Base-by-base conservation (phyloP, 2,888 invertebrate genomes). In the Mesopsocus fuscifrons region DNA sequence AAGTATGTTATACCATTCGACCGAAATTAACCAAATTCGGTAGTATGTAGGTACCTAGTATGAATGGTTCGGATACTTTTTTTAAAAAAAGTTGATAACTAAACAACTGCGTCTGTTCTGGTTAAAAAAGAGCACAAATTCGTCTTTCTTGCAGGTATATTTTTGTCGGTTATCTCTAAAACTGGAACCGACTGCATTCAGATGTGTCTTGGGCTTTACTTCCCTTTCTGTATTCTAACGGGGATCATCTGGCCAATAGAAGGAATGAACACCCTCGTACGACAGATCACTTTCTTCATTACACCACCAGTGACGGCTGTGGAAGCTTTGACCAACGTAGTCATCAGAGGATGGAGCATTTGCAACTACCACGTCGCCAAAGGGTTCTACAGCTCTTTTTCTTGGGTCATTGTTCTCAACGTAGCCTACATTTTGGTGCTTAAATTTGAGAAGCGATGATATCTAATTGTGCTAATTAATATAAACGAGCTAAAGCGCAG, bases 281-380 rank as follows among this genome's bases (percentile, higher is more conserved):
- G 68, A 42, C 68, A 71, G 50, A 44, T 83, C 32, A 75, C 81
- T 3, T 62, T 74, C 41, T 57, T 65, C 1, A 63, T 85, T 3
- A n/a, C n/a, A n/a, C 91, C 91, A 0, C 79, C 84, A 55, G 91
- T 89, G 1, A 61, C 83, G 42, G 77, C 87, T 0, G 73, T 81
- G 0, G 72, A 74, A 47, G 75, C 87, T 0, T 65, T 88, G 42
- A 64, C 89, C 46, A 76, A 74, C 51, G 67, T 88, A 43, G 66
- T 84, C 53, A 76, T 76, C 46, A 77, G 80, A 56, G 88, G 87
- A 1, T 75, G 77, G 65, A 58, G 70, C 1, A 62, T 88, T 30
- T 59, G 66, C 1, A 68, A 83, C 45, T 65, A 70, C 0, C 65
- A 74, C 15, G 84, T 89, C 6, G 77, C 77, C 59, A 65, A 64